Evolutionary conservation across 2,113 vertebrate species (phyloP).

Genomic region (Australoheros scitulus): DNA sequence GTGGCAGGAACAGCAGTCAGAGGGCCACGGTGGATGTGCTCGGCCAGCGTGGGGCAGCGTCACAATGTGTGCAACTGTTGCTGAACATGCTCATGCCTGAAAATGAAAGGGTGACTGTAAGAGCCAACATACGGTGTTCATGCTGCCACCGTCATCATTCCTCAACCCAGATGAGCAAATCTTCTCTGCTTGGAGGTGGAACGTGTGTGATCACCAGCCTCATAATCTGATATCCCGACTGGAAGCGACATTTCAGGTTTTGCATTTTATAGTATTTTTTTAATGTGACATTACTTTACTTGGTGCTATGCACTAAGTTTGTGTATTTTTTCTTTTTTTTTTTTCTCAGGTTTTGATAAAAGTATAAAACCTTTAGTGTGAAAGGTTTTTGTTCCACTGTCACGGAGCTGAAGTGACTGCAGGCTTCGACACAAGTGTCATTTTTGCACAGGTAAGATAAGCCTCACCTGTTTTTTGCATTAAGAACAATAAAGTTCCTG

Average conservation of each 20-base stretch:
- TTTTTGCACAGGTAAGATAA: not conserved
- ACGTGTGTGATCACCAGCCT: not conserved
- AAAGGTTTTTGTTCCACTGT: not conserved
- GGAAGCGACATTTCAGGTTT: not conserved
- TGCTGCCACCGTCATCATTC: not conserved
- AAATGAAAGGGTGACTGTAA: too few species aligned
- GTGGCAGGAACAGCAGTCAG: not conserved
- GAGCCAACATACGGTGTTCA: not conserved
- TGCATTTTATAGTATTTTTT: not conserved
- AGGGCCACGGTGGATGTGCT: not conserved
- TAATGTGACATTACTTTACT: not conserved
- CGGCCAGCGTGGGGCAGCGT: too few species aligned
- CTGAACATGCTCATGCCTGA: not conserved
- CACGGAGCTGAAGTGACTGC: not conserved
- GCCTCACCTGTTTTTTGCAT: fast-evolving
- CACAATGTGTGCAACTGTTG: not conserved
- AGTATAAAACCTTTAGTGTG: not conserved
- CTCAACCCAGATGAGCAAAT: not conserved
- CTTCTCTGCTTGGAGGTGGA: not conserved
- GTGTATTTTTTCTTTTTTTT: not conserved
- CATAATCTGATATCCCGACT: not conserved
- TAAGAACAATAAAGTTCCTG: too few species aligned
- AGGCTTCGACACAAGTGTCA: not conserved
- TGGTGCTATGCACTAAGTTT: not conserved
- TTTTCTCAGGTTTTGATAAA: not conserved